Base-by-base conservation (phyloP, 2,888 invertebrate genomes). In the Campoplex nolae region DNA sequence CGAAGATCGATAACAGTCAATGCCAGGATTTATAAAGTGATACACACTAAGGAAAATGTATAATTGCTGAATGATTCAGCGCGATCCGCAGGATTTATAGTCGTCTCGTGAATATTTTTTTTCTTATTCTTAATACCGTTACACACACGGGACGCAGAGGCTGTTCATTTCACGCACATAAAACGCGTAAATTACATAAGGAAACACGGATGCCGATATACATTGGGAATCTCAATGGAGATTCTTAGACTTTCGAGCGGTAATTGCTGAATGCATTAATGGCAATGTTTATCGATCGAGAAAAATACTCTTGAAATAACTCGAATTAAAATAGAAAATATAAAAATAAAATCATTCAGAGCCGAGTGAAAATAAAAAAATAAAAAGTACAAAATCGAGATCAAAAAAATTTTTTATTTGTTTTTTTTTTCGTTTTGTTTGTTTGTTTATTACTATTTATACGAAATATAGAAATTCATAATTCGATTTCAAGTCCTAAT, bases 11-110 rank as follows among this genome's bases (percentile, higher is more conserved):
- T 74, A 56, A 67, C 32, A 68, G 32, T 68, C 48, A 54, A 58
- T 35, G 75, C 35, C 58, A 67, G 74, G 84, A 79, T 84, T 79
- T 58, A 80, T 68, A 51, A 75, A 70, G 28, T 35, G 79, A 70
- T 79, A 73, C n/a, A 79, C 62, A 35, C 35, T 16, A 51, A 56
- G 35, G 32, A 42, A 67, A 67, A 67, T 67, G 45, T 68, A 75
- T 75, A 79, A 79, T 84, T 70, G 58, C 54, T 75, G 74, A 68
- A 84, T 84, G 84, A 79, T 71, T 84, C 79, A 84, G 68, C 74
- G 67, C 58, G 58, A 68, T 65, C 32, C 35, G 18, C 45, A 79
- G 68, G 54, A 79, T 84, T 79, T 74, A 58, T 79, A 74, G 68
- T 74, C 79, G 68, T 76, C 51, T 23, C 28, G 28, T 58, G 54